Evolutionary conservation across 2,113 vertebrate genomes (phyloP), one percentile per base, ranked within the genome.

Genomic region (Dolichallabes microphthalmus): DNA sequence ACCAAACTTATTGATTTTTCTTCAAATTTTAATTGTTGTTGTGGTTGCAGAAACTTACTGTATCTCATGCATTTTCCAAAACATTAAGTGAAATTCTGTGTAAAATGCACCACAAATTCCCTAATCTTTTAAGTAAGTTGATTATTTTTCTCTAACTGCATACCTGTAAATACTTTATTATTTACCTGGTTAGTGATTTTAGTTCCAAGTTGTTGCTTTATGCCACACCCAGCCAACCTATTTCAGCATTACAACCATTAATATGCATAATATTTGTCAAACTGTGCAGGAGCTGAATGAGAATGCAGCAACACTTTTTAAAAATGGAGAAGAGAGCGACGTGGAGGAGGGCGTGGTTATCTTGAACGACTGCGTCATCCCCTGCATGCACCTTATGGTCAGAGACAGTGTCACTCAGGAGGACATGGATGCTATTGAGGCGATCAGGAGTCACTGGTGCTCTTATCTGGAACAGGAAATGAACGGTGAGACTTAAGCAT

Each of bases 331-430:
- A 7, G 96, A 96, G 78, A 91, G 89, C 53, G 92, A 90, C 0
- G 96, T 97, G 86, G 94, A 95, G 2, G 97, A 99, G 84, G 96
- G 95, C 8, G 81, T 97, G 13, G 84, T 88, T 87, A 94, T 98
- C 89, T 94, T 99, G 94, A 97, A 98, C 0, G 97, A 99, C 39
- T 88, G 94, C 61, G 94, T 99, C 90, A 98, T 99, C 90, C 98
- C 98, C 57, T 98, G 97, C 88, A 96, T 99, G 92, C 97, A 98
- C 89, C 96, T 99, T 39, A 97, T 99, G 92, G 95, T 94, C 89
- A 94, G 93, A 55, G 96, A 91, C 0, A 81, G 90, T 58, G 88
- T 95, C 93, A 93, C 94, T 88, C 94, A 92, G 87, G 97, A 98
- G 55, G 98, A 99, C 91, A 89, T 96, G 84, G 95, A 96, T 9